phyloP scores from a whole-genome alignment of 1,140 invertebrate genomes.

The Ceratosolen solmsi region DNA sequence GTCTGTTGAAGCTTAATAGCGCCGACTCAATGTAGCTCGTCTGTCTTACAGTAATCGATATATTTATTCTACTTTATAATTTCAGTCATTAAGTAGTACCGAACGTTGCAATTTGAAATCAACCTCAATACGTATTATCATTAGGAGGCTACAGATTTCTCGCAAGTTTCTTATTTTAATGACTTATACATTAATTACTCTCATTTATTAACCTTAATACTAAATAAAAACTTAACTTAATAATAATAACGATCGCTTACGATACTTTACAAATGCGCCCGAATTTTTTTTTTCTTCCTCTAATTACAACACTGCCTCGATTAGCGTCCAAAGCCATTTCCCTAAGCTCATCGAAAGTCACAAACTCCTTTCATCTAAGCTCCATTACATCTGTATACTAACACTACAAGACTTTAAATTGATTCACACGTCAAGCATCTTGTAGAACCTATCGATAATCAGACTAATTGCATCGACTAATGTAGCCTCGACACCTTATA shows the following conservation, averaged over 20 bases:
- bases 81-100: not conserved
- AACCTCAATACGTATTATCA: not conserved
- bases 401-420: not conserved
- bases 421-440: not conserved
- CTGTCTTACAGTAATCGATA: not conserved
- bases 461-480: not conserved
- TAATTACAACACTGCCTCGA: slow-evolving; percentile 23
- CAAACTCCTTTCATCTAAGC: not conserved
- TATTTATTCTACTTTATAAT: not conserved
- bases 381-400: no score
- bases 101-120: not conserved
- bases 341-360: not conserved
- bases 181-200: slow-evolving; percentile 13
- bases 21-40: no score
- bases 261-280: not conserved
- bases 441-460: not conserved
- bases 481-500: not conserved
- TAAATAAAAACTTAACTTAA: no score
- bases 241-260: no score
- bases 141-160: not conserved
- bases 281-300: not conserved
- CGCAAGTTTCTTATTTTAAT: not conserved
- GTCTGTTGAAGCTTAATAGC: no score
- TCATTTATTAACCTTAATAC: no score
- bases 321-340: slow-evolving; percentile 10